Percentiles rank a stretch among this genome's conserved stretches.
Conservation (phyloP, 2,888 invertebrate species). For the Aspidapion aeneum region DNA sequence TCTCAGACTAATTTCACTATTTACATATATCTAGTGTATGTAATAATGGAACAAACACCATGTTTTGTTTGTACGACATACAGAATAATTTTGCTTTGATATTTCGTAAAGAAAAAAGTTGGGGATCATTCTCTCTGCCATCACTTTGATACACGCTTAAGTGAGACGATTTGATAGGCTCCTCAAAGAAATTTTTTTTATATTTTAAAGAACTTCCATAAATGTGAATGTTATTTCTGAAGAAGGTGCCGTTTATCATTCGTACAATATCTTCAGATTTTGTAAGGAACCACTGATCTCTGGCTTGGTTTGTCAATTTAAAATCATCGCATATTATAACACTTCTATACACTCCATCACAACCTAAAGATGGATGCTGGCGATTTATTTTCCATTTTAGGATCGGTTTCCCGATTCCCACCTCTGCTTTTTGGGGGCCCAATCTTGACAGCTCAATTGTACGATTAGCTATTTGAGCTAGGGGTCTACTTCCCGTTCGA, state of each 20-base stretch:
- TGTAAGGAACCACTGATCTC: conserved; percentile 26
- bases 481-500: conserved; percentile 19
- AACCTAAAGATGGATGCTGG: too few species aligned
- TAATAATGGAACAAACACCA: too few species aligned
- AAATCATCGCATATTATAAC: too few species aligned
- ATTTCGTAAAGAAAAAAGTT: too few species aligned
- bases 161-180: conserved; percentile 20
- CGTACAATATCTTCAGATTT: conserved; percentile 16
- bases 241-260: conserved; percentile 15
- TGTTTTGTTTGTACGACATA: too few species aligned
- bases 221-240: conserved; percentile 13
- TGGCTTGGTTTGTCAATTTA: conserved; percentile 17
- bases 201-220: conserved; percentile 14
- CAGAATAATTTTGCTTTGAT: too few species aligned
- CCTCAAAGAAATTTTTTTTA: conserved; percentile 19
- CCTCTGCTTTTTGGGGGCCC: conserved; percentile 3
- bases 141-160: conserved; percentile 21
- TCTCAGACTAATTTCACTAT: too few species aligned
- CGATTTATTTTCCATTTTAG: too few species aligned
- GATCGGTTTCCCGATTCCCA: too few species aligned
- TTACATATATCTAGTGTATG: too few species aligned
- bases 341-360: too few species aligned
- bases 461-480: conserved; percentile 22
- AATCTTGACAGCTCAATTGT: conserved; percentile 17
- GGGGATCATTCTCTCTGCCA: conserved; percentile 6